A percentile compares a stretch with the other conserved stretches of the same genome.
phyloP scores from a whole-genome alignment of 2,888 invertebrate genomes.

The Tillus elongatus region DNA sequence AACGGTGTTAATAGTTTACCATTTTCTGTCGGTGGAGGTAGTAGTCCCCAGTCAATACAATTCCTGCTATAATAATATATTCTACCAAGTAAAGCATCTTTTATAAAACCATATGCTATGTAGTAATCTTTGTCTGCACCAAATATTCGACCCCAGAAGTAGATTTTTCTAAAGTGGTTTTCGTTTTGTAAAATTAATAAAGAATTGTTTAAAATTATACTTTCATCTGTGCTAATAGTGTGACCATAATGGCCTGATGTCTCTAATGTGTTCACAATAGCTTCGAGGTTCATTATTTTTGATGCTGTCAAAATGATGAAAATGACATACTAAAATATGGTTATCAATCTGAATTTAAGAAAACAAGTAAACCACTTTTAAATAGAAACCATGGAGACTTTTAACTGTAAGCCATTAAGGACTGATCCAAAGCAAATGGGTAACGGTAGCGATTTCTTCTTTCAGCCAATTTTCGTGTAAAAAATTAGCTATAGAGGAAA shows the following conservation, averaged over 20 bases:
- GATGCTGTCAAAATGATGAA: no score
- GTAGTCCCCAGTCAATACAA: slow-evolving; percentile 58
- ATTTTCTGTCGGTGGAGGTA: slow-evolving; percentile 45
- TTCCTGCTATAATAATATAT: slow-evolving; percentile 72
- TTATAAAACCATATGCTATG: slow-evolving; percentile 68
- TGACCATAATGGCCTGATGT: slow-evolving; percentile 55
- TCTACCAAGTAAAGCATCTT: slow-evolving; percentile 62
- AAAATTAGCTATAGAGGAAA: no score
- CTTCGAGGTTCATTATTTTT: slow-evolving; percentile 50
- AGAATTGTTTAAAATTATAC: slow-evolving; percentile 65
- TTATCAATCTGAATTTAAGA: no score
- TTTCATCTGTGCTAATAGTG: slow-evolving; percentile 63
- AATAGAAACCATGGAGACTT: no score
- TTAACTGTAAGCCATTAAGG: no score
- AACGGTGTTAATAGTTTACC: slow-evolving; percentile 40
- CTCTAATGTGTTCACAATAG: slow-evolving; percentile 46
- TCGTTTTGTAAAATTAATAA: slow-evolving; percentile 70
- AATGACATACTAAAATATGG: no score
- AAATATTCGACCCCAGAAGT: slow-evolving; percentile 79
- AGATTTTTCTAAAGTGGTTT: slow-evolving; percentile 72
- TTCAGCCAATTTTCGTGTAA: no score
- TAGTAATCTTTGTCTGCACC: slow-evolving; percentile 72
- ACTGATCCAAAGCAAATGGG: no score
- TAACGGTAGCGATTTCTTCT: no score
- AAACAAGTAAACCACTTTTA: no score